phyloP scores from a whole-genome alignment of 2,797 vertebrate species.

The Allenopithecus nigroviridis region DNA sequence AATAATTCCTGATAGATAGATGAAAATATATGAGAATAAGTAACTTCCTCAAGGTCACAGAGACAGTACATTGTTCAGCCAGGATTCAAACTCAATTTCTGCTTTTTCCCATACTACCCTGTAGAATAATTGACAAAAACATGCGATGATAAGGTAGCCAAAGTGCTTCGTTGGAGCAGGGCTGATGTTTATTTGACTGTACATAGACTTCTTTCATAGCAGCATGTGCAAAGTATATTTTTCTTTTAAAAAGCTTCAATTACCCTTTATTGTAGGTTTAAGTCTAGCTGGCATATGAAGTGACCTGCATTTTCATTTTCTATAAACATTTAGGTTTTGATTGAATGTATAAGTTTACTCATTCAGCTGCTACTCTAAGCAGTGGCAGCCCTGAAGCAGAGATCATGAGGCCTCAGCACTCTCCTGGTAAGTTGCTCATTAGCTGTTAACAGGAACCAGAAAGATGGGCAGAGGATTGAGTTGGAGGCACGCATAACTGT shows the following conservation, averaged over 20 bases:
- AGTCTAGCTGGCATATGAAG: slow-evolving; percentile 46
- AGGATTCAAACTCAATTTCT: not conserved
- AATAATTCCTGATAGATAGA: not conserved
- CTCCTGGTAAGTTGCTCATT: not conserved
- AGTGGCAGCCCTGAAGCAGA: not conserved
- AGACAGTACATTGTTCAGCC: not conserved
- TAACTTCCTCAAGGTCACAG: not conserved
- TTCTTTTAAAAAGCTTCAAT: slow-evolving; percentile 74
- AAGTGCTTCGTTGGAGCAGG: not conserved
- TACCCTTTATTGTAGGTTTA: slow-evolving; percentile 59
- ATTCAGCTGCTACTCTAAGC: slow-evolving; percentile 8
- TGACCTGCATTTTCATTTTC: slow-evolving; percentile 45
- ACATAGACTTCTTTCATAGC: slow-evolving; percentile 59
- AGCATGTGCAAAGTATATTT: slow-evolving; percentile 69
- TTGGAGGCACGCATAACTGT: not conserved
- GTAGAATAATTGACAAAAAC: not conserved
- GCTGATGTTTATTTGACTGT: slow-evolving; percentile 60
- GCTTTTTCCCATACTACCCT: not conserved
- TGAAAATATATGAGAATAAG: not conserved
- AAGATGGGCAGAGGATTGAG: not conserved
- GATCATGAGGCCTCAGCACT: not conserved
- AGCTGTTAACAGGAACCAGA: not conserved
- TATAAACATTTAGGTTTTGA: slow-evolving; percentile 63
- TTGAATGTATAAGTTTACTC: slow-evolving; percentile 57
- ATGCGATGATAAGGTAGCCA: not conserved